Conservation (phyloP, 2,113 vertebrate species). For the Ameiurus melas region DNA sequence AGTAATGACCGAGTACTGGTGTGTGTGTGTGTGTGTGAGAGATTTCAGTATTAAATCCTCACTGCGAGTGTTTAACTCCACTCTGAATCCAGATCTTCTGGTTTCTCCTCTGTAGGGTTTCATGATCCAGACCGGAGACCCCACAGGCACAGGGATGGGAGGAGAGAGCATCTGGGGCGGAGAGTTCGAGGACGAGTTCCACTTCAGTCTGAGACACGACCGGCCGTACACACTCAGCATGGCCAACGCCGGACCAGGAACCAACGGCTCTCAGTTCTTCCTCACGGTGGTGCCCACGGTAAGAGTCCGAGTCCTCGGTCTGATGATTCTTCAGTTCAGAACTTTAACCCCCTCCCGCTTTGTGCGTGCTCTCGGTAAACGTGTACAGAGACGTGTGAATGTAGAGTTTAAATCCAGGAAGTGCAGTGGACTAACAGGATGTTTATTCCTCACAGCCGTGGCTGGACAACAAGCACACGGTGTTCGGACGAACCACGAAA, state of each 20-base stretch:
- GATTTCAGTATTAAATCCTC: neutral
- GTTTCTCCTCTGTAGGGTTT: constrained; percentile 78
- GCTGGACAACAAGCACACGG: constrained; percentile 98
- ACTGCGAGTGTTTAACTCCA: neutral
- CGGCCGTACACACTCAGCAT: constrained; percentile 97
- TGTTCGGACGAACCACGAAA: constrained; percentile 93
- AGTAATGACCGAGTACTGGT: too few relatives aligned
- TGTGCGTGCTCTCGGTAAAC: neutral
- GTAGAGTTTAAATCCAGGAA: neutral
- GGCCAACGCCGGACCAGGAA: constrained; percentile 92
- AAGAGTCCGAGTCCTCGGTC: constrained; percentile 60
- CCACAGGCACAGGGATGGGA: constrained; percentile 97
- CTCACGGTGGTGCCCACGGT: constrained; percentile 96
- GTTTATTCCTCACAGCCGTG: constrained; percentile 78
- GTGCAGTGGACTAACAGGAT: neutral
- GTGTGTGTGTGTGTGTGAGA: neutral
- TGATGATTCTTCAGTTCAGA: neutral
- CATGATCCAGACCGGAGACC: constrained; percentile 98
- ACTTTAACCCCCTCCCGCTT: neutral
- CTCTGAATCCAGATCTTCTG: neutral
- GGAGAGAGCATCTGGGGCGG: constrained; percentile 98
- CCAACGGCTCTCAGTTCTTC: constrained; percentile 97
- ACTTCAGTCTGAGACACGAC: constrained; percentile 93
- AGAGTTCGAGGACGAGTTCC: constrained; percentile 98
- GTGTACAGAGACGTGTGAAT: neutral